Base-by-base conservation (phyloP, 2,888 invertebrate species). In the Drosophila mercatorum region DNA sequence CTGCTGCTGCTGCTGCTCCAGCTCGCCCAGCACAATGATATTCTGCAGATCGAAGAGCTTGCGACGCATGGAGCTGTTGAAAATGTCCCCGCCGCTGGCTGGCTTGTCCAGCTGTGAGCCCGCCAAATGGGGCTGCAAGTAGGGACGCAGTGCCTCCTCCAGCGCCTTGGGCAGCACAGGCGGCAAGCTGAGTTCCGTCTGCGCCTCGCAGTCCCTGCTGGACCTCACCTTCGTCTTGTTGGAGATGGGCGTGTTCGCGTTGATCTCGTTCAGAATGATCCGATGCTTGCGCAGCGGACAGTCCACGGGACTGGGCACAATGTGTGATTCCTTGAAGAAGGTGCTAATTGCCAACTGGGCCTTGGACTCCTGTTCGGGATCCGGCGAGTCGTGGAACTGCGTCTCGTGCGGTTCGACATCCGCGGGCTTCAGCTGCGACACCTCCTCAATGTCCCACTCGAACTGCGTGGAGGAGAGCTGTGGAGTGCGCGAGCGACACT, bases 381-480 rank as follows among this genome's bases (percentile, higher is more conserved):
- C 95, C 5, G 91, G 93, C 1, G 93, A 92, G 40, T 92, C 88
- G 52, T 93, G 93, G 80, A 94, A 94, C 81, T 95, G 94, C 14
- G 94, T 94, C 41, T 94, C 91, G 34, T 94, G 94, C 41, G 93
- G 89, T 61, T 92, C 95, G 60, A 95, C 95, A 81, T 94, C 94
- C 1, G 94, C 95, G 11, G 95, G 95, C 70, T 94, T 94, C 10
- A 95, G 91, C 40, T 92, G 93, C 2, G 95, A 95, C n/a, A 95
- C 93, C 75, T 95, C 95, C 43, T 95, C 95, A 52, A 95, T 95
- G n/a, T 94, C 95, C 95, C 95, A 95, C 65, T 94, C 93, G 83
- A 95, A 95, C 65, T 93, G 93, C n/a, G 92, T 91, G n/a, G 92
- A 92, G 7, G 90, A 89, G 22, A 91, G 71, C 67, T 92, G 92